Evolutionary conservation across 2,113 vertebrate genomes (phyloP), one percentile per base, ranked within the genome.

Genomic region (Empidonax alnorum): DNA sequence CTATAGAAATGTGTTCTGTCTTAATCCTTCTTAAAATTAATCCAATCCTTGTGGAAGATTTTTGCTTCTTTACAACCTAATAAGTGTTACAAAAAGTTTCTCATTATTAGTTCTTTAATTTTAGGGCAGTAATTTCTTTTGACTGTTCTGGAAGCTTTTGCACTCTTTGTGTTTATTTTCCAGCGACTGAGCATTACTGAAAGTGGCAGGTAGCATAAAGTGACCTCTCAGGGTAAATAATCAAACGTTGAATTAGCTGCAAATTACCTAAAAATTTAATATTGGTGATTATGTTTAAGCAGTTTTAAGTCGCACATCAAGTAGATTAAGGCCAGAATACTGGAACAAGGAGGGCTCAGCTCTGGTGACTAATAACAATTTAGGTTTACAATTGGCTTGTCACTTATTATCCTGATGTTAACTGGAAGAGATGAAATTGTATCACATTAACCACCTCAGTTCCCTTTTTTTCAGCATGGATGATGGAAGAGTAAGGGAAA

Each of bases 11-110:
- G 77, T 7, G 39, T 41, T 41, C 35, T 0, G 0, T 55, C 39
- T 65, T 90, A 84, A 88, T 85, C 79, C 50, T 85, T 69, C 87
- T 90, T 78, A 66, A 91, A 78, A 78, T 37, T 66, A 82, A 93
- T 66, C 66, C 41, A 61, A 20, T 91, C 61, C 35, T 61, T 25
- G 14, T 1, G 1, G 71, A 85, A 71, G 66, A 25, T 39, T 69
- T 87, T 85, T 82, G 35, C 56, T 85, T 78, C 69, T 74, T 88
- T 74, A 65, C 28, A 66, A 37, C 50, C 23, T 63, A 61, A 19
- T 58, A 82, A 66, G 21, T 55, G 12, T 42, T 90, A 13, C 33
- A 74, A 81, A 73, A 88, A 28, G 22, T 59, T 71, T 42, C 25
- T 27, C 33, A 12, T 78, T 61, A 44, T 67, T 65, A 18, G 16